Base-by-base conservation (phyloP, 2,797 vertebrate genomes). In the Spea hammondii region DNA sequence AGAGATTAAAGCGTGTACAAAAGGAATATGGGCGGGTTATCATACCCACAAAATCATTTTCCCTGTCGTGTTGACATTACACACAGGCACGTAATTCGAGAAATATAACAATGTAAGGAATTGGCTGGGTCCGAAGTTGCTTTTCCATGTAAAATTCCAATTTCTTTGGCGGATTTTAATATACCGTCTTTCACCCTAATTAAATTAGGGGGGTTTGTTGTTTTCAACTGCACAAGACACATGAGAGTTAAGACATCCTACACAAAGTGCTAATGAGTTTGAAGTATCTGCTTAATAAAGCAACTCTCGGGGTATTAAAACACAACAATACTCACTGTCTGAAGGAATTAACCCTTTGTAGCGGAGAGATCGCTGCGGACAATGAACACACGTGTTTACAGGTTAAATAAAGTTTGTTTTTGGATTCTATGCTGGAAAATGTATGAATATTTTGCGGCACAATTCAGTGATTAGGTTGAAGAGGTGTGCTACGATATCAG, bases 1-100 rank as follows among this genome's bases (percentile, higher is more conserved):
- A 85, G 88, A 93, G 89, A 93, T 93, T 91, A 91, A 91, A 92
- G 86, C 86, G 84, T 49, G 76, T 65, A 85, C 76, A 75, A 73
- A 81, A 85, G 86, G 85, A 83, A 85, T 82, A 84, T 82, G 85
- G 87, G 83, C 84, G 84, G 82, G 85, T 83, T 74, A 84, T 83
- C 82, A 79, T 76, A 74, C 74, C 74, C 10, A 67, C 12, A 65
- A 64, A 77, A 74, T 0, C 2, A 69, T 72, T 5, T 78, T 73
- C 55, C n/a, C 54, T 55, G 72, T n/a, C 54, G 79, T 68, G 13
- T 79, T 85, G 84, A 48, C 50, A 83, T 84, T 83, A 83, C 55
- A 72, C 65, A 47, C 72, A 85, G 66, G 75, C 73, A 85, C 83
- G 70, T n/a, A 84, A 84, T n/a, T 71, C 65, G 66, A 73, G 84